Evolutionary conservation across 2,888 invertebrate species (phyloP), one percentile per base, ranked within the genome.

Genomic region (Hyposoter dolosus): DNA sequence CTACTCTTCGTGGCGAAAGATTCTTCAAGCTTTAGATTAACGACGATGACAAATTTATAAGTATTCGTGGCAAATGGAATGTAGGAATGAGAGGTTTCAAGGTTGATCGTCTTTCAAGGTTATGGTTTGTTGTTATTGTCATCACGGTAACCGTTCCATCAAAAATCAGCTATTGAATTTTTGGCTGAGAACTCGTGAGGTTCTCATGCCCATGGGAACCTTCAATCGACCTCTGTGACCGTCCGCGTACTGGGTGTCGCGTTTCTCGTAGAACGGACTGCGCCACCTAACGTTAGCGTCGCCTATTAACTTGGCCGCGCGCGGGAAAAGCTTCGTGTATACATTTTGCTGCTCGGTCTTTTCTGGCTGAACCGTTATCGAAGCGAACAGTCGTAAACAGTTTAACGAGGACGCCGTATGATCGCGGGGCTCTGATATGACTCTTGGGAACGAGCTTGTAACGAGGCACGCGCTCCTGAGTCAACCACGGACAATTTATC

Each of bases 331-430:
- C 28, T 56, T 60, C 50, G 50, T 56, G 60, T 75, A 63, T 75
- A 40, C 50, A 83, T 80, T 83, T 81, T 63, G 69, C 76, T 63
- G 69, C 76, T 45, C 43, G 79, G 5, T 69, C 43, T n/a, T 74
- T 66, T 72, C 45, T 35, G 12, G 63, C 60, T 40, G 87, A 71
- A 87, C 86, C 86, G 88, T 86, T 87, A 87, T 87, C 87, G 87
- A 82, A 77, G 78, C 60, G 68, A 77, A 75, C 86, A 86, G 86
- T 86, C 88, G 86, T 89, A 87, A 88, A 86, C 78, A 88, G 87
- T 86, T 84, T 88, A 90, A 91, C 88, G 89, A 89, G 91, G 90
- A 85, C 89, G 82, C 87, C 68, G 88, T 88, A 88, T 83, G 83
- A 87, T 87, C 87, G 85, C 85, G 78, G 81, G 77, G 66, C 83